Percentiles rank a stretch among this genome's conserved stretches.
Conservation (phyloP, 1,140 invertebrate species). For the Dufourea novaeangliae region DNA sequence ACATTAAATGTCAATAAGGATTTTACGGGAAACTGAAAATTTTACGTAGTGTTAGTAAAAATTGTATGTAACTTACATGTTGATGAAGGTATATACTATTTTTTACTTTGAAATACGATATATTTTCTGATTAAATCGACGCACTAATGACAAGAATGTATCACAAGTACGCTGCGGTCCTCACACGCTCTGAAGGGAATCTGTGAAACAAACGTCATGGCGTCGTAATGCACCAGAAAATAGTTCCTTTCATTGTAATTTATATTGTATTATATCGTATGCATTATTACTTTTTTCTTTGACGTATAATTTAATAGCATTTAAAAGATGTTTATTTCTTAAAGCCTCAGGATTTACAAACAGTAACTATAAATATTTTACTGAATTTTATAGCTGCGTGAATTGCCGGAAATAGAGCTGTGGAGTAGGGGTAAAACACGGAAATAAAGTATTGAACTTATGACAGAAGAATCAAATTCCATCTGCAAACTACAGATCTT, state of each 20-base stretch:
- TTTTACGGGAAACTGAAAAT: not conserved
- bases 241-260: slow-evolving; percentile 23
- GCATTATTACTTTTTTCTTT: not conserved
- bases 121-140: not conserved
- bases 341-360: not conserved
- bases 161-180: not conserved
- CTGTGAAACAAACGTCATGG: slow-evolving; percentile 48
- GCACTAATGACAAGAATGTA: not conserved
- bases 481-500: not conserved
- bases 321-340: slow-evolving; percentile 5
- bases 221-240: slow-evolving; percentile 36
- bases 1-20: slow-evolving; percentile 34
- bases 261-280: not conserved
- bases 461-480: not conserved
- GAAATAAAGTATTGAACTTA: slow-evolving; percentile 18
- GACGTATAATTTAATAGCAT: not conserved
- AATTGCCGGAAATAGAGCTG: slow-evolving; percentile 29
- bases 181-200: slow-evolving; percentile 9
- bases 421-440: not conserved
- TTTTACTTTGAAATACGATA: not conserved
- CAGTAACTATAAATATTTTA: slow-evolving; percentile 8
- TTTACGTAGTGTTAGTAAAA: not conserved
- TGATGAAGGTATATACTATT: not conserved
- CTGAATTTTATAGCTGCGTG: not conserved
- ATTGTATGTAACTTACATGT: slow-evolving; percentile 40